Conservation (phyloP, 2,113 vertebrate genomes). For the Sterrhoptilus dennistouni region DNA sequence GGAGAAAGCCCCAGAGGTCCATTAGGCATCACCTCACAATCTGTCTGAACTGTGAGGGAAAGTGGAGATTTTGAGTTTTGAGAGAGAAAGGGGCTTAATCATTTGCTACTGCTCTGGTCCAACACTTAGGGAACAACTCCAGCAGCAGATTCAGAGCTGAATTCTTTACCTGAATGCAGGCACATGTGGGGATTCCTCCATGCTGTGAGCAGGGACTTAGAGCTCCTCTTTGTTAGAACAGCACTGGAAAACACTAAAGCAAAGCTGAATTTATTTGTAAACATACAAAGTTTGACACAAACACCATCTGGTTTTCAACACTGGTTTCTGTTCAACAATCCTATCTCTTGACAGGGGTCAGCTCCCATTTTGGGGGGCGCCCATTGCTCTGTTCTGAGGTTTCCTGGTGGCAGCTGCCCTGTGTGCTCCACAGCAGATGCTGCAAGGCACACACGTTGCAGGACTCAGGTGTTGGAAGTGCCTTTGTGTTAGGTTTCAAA, state of each 20-base stretch:
- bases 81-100: not conserved
- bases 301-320: conserved; percentile 6
- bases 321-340: not conserved
- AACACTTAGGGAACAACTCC: not conserved
- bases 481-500: not conserved
- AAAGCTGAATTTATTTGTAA: not conserved
- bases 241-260: not conserved
- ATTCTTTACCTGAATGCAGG: not conserved
- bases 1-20: not conserved
- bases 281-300: not conserved
- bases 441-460: not conserved
- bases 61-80: not conserved
- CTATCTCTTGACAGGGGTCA: not conserved
- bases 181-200: not conserved
- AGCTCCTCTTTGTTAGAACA: not conserved
- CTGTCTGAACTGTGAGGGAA: not conserved
- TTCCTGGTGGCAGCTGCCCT: not conserved
- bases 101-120: not conserved
- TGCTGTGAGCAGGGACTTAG: not conserved
- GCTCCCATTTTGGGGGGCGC: not conserved
- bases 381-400: not conserved
- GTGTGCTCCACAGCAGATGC: not conserved
- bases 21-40: not conserved
- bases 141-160: not conserved
- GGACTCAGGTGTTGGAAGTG: not conserved